phyloP scores from a whole-genome alignment of 2,113 vertebrate species.

The Raja brachyura region DNA sequence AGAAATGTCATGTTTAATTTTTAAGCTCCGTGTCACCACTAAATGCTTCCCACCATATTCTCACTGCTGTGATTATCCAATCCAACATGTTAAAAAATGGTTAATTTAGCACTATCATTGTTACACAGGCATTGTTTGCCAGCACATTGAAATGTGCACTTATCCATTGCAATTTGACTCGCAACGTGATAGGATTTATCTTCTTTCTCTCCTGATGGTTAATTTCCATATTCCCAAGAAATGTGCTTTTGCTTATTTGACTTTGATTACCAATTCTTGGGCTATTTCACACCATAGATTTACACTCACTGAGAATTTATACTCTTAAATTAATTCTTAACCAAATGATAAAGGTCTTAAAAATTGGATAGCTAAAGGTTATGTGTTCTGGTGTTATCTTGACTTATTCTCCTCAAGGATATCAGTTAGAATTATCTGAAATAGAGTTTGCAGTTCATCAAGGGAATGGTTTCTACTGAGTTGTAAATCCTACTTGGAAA shows the following conservation, averaged over 20 bases:
- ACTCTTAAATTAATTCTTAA: neutral
- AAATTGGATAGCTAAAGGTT: neutral
- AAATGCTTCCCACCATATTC: neutral
- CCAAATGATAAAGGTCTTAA: neutral
- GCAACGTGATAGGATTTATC: neutral
- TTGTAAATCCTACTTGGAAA: constrained; percentile 18
- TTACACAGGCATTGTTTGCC: no score
- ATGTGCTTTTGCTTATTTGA: neutral
- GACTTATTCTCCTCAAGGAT: neutral
- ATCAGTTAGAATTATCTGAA: constrained; percentile 3
- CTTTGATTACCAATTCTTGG: neutral
- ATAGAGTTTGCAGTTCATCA: neutral
- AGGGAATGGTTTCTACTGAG: neutral
- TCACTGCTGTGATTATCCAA: neutral
- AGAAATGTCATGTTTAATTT: neutral
- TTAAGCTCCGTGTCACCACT: neutral
- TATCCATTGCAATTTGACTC: neutral
- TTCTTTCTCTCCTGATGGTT: neutral
- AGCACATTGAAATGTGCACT: neutral
- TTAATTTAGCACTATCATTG: neutral
- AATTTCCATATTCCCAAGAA: neutral
- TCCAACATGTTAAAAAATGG: neutral
- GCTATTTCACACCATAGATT: neutral
- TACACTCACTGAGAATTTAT: neutral
- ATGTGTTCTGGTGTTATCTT: neutral